Percentiles rank a stretch among this genome's conserved stretches.
Conservation (phyloP, 2,888 invertebrate species). For the Ichneumoninae sp. region DNA sequence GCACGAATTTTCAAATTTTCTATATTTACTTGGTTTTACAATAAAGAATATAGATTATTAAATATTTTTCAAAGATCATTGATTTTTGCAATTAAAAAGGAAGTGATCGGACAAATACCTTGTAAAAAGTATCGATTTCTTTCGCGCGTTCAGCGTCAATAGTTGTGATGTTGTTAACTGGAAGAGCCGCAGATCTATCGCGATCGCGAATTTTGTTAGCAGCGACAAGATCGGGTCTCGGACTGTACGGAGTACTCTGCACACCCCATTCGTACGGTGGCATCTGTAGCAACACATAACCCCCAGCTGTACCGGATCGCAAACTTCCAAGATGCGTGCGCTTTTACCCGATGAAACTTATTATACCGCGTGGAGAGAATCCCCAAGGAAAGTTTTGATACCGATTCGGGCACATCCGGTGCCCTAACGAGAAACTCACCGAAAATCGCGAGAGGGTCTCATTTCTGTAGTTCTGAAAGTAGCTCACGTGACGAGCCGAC, state of each 20-base stretch:
- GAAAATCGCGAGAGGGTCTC: conserved; percentile 83
- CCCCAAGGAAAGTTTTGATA: neutral
- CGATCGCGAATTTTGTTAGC: conserved; percentile 46
- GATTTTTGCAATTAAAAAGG: neutral
- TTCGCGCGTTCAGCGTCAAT: conserved; percentile 80
- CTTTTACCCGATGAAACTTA: conserved; percentile 10
- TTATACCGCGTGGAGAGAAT: neutral
- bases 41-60: too few relatives aligned
- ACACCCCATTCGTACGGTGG: conserved; percentile 83
- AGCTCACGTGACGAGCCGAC: conserved; percentile 73
- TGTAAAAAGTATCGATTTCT: conserved; percentile 85
- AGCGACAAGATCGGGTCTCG: conserved; percentile 42
- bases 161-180: conserved; percentile 81
- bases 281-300: conserved; percentile 77
- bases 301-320: neutral
- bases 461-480: conserved; percentile 84
- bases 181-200: conserved; percentile 79
- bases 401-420: neutral
- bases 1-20: neutral
- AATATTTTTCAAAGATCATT: neutral
- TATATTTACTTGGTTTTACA: too few relatives aligned
- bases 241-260: conserved; percentile 72
- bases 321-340: neutral
- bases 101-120: conserved; percentile 74
- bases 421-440: conserved; percentile 72